Base-by-base conservation (phyloP, 2,888 invertebrate genomes). In the Vesta saturnalis region DNA sequence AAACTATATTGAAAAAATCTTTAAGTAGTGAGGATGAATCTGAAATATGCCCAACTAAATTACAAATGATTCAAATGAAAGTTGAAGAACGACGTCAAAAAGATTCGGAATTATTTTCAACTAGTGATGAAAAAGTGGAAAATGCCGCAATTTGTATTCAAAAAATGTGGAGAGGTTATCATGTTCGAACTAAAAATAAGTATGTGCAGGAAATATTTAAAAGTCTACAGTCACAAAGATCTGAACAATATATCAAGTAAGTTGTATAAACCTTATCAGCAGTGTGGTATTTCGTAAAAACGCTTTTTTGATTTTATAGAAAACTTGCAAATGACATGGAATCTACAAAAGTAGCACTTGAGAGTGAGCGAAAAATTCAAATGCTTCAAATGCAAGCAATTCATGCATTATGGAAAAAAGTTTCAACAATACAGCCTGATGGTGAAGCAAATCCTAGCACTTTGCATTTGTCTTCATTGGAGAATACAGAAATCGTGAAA, bases 301-400 rank as follows among this genome's bases (percentile, higher is more conserved):
- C 56, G 5, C 30, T 52, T 19, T 18, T 62, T 59, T 63, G 54
- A 58, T 21, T 64, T 77, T 79, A 21, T 73, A 94, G 94, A 76
- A 90, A 94, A 85, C 82, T 95, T 30, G 91, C 93, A 3, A 90
- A 90, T 73, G 95, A 95, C 79, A 93, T 95, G 91, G 92, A 92
- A 79, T 90, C 92, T 12, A 94, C 95, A 0, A 93, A 94, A 81
- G 92, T 91, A 1, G 94, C 94, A 12, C 81, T 95, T 54, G 94
- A 94, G 79, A 93, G 93, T 77, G 95, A 95, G 80, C 86, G 94
- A 22, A 94, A 94, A 79, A 90, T 95, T 64, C 94, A 95, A 76
- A 90, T 94, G 79, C 84, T 95, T 57, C 95, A 95, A 84, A 94
- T 94, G 90, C 95, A 95, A 83, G 95, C 95, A 2, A 95, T 95